phyloP scores from a whole-genome alignment of 2,113 vertebrate species.

The Perca schrenkii region DNA sequence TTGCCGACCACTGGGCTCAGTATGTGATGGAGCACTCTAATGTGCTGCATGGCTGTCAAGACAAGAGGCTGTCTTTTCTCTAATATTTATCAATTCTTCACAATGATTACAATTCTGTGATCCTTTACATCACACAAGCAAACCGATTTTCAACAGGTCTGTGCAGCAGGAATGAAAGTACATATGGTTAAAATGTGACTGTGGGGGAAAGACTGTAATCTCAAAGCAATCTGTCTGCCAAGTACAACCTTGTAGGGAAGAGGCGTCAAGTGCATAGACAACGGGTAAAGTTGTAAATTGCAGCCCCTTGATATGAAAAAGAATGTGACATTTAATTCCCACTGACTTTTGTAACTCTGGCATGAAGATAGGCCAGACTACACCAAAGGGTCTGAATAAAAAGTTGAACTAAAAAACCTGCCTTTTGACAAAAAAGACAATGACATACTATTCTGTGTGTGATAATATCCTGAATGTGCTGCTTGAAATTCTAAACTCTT shows the following conservation, averaged over 20 bases:
- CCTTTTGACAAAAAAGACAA: constrained; percentile 18
- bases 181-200: constrained; percentile 29
- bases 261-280: constrained; percentile 43
- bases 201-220: constrained; percentile 58
- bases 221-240: constrained; percentile 60
- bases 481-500: constrained; percentile 17
- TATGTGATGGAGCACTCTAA: constrained; percentile 67
- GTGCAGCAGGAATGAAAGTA: constrained; percentile 1
- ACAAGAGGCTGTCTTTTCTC: constrained; percentile 68
- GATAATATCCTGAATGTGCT: constrained; percentile 19
- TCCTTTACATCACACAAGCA: constrained; percentile 31
- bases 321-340: constrained; percentile 53
- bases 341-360: constrained; percentile 50
- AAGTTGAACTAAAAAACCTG: constrained; percentile 23
- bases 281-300: constrained; percentile 45
- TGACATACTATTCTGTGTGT: background rate
- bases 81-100: constrained; percentile 71
- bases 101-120: constrained; percentile 61
- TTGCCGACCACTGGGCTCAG: constrained; percentile 55
- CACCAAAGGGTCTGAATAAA: constrained; percentile 36
- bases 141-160: constrained; percentile 35
- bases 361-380: constrained; percentile 20
- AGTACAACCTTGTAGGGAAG: constrained; percentile 30
- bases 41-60: constrained; percentile 58
- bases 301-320: constrained; percentile 25